A percentile compares a stretch with the other conserved stretches of the same genome.
Conservation (phyloP, 2,888 invertebrate species). For the Andrena bicolor region DNA sequence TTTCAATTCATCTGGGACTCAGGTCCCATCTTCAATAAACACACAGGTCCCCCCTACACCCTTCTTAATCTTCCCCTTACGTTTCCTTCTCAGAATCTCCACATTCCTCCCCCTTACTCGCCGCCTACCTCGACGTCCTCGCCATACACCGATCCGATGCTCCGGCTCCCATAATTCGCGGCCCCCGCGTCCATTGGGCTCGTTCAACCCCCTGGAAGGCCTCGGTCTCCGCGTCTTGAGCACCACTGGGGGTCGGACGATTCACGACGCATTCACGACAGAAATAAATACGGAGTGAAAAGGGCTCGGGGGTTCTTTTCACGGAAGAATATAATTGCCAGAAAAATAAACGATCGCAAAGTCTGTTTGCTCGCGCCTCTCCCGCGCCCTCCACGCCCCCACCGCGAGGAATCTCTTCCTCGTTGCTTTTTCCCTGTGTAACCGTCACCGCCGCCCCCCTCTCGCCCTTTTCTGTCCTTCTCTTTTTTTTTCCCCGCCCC, state of each 20-base stretch:
- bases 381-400: constrained; percentile 17
- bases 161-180: constrained; percentile 6
- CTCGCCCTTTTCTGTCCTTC: constrained; percentile 1
- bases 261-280: constrained; percentile 77
- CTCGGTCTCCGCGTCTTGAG: constrained; percentile 55
- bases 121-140: no score
- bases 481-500: constrained; percentile 30
- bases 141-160: no score
- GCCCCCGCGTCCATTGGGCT: neutral
- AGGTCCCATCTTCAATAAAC: no score
- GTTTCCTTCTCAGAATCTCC: no score
- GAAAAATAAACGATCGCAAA: constrained; percentile 83
- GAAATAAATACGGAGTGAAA: constrained; percentile 82
- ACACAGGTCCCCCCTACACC: no score
- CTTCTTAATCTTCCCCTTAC: no score
- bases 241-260: constrained; percentile 71
- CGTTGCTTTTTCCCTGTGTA: constrained; percentile 49
- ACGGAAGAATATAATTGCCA: constrained; percentile 84
- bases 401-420: constrained; percentile 36
- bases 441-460: constrained; percentile 34
- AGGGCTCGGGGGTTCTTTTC: constrained; percentile 79
- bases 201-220: neutral
- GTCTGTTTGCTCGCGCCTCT: constrained; percentile 80
- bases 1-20: no score
- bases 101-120: no score